phyloP scores from a whole-genome alignment of 2,113 vertebrate genomes.

The Proteles cristata region DNA sequence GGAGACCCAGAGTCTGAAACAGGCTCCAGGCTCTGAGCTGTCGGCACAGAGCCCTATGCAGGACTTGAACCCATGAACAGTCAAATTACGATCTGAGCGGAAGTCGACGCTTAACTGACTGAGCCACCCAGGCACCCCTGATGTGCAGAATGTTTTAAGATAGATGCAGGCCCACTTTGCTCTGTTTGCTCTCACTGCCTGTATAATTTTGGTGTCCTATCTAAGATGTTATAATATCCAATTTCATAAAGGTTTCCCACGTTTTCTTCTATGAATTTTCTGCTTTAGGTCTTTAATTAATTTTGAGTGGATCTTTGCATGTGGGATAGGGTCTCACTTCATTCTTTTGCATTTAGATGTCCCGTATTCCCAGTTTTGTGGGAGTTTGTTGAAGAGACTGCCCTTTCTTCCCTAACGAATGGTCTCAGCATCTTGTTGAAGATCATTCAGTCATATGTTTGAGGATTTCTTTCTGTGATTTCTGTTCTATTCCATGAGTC shows the following conservation, averaged over 20 bases:
- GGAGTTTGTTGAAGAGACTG: accelerated
- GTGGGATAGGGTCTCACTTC: not conserved
- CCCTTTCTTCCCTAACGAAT: accelerated
- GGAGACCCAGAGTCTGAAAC: too few relatives aligned
- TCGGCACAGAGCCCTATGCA: too few relatives aligned
- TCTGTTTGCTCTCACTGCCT: not conserved
- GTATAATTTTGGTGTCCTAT: not conserved
- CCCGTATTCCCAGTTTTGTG: too few relatives aligned
- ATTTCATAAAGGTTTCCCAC: accelerated
- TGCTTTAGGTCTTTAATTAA: not conserved
- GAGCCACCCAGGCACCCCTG: too few relatives aligned
- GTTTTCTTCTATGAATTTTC: not conserved
- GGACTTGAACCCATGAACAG: accelerated
- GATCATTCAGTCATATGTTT: accelerated
- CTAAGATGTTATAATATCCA: not conserved
- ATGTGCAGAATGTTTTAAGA: too few relatives aligned
- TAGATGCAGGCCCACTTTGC: not conserved
- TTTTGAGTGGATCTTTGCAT: not conserved
- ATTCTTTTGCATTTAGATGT: not conserved
- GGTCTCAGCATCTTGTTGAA: not conserved
- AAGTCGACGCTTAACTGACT: too few relatives aligned
- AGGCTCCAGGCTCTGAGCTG: too few relatives aligned
- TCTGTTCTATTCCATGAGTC: accelerated
- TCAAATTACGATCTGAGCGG: accelerated
- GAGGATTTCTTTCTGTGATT: too few relatives aligned